Evolutionary conservation across 2,888 invertebrate species (phyloP), one percentile per base, ranked within the genome.

Genomic region (Torymus texanus): DNA sequence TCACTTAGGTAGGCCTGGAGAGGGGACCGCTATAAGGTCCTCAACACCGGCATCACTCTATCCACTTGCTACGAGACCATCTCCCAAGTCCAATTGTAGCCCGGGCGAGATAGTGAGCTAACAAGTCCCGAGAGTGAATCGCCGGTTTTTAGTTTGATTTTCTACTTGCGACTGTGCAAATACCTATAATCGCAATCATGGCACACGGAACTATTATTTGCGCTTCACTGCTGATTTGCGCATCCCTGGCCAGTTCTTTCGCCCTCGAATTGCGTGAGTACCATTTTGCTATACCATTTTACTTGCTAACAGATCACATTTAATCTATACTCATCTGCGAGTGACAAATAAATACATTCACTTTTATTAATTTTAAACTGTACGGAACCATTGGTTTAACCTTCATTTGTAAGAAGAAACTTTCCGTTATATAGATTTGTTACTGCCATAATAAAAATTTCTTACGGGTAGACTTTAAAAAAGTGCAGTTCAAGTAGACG

Each of bases 191-290:
- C 41, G 41, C 41, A 41, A 21, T 29, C 63, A 81, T 80, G 78
- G 62, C 59, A 13, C 73, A 67, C 56, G 59, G 75, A 66, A 41
- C 75, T 21, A 62, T 77, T 29, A 72, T 84, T 21, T 21, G 21
- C 21, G 21, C 21, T n/a, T 67, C 81, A 16, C 16, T 83, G 24
- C 51, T 79, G 41, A 5, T 81, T 10, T 67, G 81, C 72, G 76
- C 78, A 18, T 61, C 78, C 4, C 21, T 78, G 4, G 50, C 58
- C 4, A 59, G 55, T 18, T 76, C 66, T 13, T 67, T 70, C 14
- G 84, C 85, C n/a, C 56, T 83, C 2, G 85, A 88, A 1, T 51
- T 88, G 72, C 88, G 88, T 88, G 80, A 88, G 88, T 88, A 75
- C 8, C 16, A 24, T 10, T 11, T 21, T 73, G 61, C 51, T 58